Evolutionary conservation across 2,113 vertebrate species (phyloP).

Genomic region (Rhea americana): DNA sequence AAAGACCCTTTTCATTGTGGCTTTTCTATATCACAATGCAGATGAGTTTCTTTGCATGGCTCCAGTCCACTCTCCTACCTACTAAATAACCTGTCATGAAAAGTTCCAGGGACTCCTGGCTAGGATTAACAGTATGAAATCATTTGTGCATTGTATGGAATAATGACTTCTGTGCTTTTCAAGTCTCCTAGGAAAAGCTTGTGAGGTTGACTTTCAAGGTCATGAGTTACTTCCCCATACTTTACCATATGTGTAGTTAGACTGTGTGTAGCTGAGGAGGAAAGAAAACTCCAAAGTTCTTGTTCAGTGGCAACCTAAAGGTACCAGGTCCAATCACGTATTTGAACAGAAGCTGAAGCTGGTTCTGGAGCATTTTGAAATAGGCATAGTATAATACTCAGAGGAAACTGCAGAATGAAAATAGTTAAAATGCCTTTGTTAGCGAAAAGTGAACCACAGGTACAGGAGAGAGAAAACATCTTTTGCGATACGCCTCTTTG

Average conservation of each 20-base stretch:
- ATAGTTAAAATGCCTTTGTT: background rate
- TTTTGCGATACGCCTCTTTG: background rate
- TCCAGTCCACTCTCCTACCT: background rate
- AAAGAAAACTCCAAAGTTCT: background rate
- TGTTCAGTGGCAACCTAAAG: background rate
- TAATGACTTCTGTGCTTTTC: background rate
- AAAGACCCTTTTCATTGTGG: background rate
- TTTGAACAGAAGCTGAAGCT: background rate
- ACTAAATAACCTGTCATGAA: background rate
- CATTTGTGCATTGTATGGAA: background rate
- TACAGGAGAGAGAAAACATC: background rate
- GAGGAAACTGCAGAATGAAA: background rate
- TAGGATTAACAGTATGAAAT: background rate
- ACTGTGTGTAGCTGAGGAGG: background rate
- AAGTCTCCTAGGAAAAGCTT: background rate
- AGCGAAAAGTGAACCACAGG: background rate
- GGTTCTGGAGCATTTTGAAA: background rate
- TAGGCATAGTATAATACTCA: fast-evolving
- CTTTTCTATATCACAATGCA: background rate
- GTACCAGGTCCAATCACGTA: background rate
- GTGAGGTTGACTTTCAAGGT: too few species aligned
- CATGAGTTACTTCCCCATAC: background rate
- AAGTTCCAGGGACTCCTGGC: background rate
- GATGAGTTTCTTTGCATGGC: background rate
- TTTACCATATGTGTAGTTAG: background rate